Evolutionary conservation across 53 echinoderm and acorn worm species (phyloP).

Genomic region (Antedon mediterranea): DNA sequence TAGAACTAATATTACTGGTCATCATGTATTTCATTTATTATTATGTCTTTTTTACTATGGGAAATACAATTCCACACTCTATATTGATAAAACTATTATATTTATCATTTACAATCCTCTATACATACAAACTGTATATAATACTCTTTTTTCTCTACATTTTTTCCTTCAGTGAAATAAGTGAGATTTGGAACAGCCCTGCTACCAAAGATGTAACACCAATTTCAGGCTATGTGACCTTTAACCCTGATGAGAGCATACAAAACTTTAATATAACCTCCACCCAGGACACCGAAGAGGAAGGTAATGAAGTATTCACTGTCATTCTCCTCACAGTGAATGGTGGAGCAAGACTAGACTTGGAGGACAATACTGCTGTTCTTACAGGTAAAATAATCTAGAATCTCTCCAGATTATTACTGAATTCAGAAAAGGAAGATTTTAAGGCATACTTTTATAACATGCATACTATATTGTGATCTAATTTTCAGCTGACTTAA

Average conservation of each 20-base stretch:
- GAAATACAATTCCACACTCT: too few species aligned
- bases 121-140: background rate
- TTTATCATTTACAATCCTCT: background rate
- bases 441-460: too few species aligned
- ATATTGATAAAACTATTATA: too few species aligned
- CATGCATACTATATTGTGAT: too few species aligned
- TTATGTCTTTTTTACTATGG: too few species aligned
- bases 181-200: conserved; percentile 54
- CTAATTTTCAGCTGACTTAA: too few species aligned
- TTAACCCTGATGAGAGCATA: conserved; percentile 17
- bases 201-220: conserved; percentile 50
- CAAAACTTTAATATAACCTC: conserved; percentile 15
- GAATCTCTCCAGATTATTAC: too few species aligned
- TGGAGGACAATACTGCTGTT: conserved; percentile 36
- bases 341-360: conserved; percentile 25
- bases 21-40: too few species aligned
- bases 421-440: too few species aligned
- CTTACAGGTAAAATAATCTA: conserved; percentile 23
- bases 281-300: conserved; percentile 38
- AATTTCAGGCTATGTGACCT: conserved; percentile 55
- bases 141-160: background rate
- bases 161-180: conserved; percentile 43
- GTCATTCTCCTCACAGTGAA: conserved; percentile 36
- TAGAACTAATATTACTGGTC: too few species aligned
- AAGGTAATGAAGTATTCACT: conserved; percentile 52